Evolutionary conservation across 2,888 invertebrate genomes (phyloP).

Genomic region (Gastrophysa polygoni): DNA sequence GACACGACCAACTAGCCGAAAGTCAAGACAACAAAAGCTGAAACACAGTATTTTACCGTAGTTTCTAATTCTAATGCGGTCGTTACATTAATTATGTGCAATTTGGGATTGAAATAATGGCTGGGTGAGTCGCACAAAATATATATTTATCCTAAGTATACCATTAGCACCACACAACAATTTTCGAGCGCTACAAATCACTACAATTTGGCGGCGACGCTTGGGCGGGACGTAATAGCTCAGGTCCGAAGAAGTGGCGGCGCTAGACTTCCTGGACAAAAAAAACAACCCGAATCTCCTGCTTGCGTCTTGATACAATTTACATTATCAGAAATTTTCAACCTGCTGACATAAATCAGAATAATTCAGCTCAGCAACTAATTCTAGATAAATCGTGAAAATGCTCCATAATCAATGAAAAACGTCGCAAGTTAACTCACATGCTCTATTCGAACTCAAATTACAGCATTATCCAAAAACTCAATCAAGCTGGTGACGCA

Average conservation of each 20-base stretch:
- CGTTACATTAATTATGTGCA: conserved; percentile 54
- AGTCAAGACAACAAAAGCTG: conserved; percentile 25
- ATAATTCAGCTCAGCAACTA: too few species aligned
- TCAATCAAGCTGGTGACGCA: too few species aligned
- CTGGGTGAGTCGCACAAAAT: conserved; percentile 47
- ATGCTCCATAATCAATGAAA: too few species aligned
- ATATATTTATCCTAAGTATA: conserved; percentile 57
- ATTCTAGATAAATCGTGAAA: too few species aligned
- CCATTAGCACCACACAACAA: conserved; percentile 54
- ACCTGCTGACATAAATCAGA: too few species aligned
- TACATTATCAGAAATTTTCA: background rate
- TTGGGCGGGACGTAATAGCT: conserved; percentile 50
- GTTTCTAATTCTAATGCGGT: conserved; percentile 38
- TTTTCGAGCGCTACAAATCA: conserved; percentile 53
- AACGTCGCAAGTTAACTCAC: too few species aligned
- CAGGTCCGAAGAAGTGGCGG: conserved; percentile 46
- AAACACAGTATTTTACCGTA: conserved; percentile 13
- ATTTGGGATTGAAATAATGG: conserved; percentile 55
- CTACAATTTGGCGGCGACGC: conserved; percentile 57
- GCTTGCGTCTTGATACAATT: too few species aligned
- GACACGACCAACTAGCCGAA: conserved; percentile 18
- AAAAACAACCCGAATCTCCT: conserved; percentile 14
- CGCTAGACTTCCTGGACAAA: conserved; percentile 38
- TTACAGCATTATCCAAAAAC: too few species aligned
- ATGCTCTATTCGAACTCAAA: too few species aligned